Conservation (phyloP, 2,113 vertebrate genomes). For the Proteles cristata region DNA sequence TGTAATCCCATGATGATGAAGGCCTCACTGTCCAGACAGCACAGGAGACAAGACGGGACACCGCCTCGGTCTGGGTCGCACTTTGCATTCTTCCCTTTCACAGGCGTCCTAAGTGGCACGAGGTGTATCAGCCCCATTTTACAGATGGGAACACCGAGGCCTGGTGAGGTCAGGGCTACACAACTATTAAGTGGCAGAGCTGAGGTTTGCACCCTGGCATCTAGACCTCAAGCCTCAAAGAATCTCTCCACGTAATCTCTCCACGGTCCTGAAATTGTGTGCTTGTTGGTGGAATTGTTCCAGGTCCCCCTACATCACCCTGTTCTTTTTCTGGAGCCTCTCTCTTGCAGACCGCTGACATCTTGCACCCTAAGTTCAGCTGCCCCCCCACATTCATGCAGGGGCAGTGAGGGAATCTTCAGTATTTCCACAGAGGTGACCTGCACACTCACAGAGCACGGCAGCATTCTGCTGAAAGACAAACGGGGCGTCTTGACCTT, state of each 20-base stretch:
- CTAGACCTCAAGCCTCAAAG: background rate
- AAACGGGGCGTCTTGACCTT: background rate
- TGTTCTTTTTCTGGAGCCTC: background rate
- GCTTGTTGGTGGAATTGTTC: background rate
- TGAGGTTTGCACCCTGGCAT: background rate
- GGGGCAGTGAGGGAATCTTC: background rate
- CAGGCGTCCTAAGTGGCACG: rapidly evolving
- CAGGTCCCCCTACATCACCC: background rate
- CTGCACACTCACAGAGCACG: rapidly evolving
- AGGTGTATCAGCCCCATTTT: background rate
- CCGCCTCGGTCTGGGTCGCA: background rate
- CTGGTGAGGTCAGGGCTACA: background rate
- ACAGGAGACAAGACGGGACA: background rate
- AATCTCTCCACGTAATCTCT: background rate
- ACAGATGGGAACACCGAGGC: background rate
- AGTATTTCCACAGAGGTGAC: background rate
- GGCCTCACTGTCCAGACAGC: background rate
- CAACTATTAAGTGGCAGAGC: background rate
- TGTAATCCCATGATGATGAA: background rate
- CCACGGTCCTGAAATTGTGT: no score
- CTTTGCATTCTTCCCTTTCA: background rate
- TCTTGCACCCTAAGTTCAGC: background rate
- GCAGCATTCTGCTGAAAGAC: rapidly evolving
- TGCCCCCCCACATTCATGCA: rapidly evolving
- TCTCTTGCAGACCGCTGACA: no score